Percentiles rank a stretch among this genome's conserved stretches.
Conservation (phyloP, 2,113 vertebrate species). For the Cacatua alba region DNA sequence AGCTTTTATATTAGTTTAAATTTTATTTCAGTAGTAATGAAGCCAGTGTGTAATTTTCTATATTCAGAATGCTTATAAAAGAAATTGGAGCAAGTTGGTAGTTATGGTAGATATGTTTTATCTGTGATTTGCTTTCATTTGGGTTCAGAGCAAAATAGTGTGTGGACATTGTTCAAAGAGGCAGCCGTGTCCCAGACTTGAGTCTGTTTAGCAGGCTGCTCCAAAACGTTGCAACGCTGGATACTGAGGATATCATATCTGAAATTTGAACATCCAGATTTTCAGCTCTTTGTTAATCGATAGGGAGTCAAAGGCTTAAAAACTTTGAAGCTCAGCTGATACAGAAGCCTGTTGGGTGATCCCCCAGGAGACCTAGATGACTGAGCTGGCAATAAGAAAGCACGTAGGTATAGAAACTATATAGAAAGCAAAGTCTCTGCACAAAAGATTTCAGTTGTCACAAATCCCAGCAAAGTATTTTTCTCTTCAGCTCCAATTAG, state of each 20-base stretch:
- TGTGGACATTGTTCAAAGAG: not conserved
- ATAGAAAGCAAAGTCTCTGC: not conserved
- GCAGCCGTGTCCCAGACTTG: not conserved
- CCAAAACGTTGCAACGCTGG: not conserved
- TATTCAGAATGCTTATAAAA: constrained; percentile 58
- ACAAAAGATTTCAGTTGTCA: not conserved
- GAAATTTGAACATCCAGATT: not conserved
- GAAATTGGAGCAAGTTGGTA: constrained; percentile 26
- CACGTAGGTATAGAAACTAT: not conserved
- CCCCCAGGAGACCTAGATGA: not conserved
- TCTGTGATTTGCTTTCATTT: not conserved
- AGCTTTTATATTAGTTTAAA: constrained; percentile 37
- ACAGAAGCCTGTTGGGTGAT: not conserved
- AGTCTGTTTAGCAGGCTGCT: not conserved
- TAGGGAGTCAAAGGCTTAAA: not conserved
- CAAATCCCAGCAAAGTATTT: not conserved
- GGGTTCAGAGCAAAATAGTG: not conserved
- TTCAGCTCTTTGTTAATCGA: not conserved
- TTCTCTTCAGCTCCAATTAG: not conserved
- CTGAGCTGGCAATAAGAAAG: not conserved
- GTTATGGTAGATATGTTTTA: not conserved
- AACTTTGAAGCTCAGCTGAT: not conserved
- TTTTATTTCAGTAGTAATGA: constrained; percentile 53
- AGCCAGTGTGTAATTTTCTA: constrained; percentile 51
- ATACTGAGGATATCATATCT: not conserved